Base-by-base conservation (phyloP, 2,797 vertebrate genomes). In the Enteromius afrohamiltoni region DNA sequence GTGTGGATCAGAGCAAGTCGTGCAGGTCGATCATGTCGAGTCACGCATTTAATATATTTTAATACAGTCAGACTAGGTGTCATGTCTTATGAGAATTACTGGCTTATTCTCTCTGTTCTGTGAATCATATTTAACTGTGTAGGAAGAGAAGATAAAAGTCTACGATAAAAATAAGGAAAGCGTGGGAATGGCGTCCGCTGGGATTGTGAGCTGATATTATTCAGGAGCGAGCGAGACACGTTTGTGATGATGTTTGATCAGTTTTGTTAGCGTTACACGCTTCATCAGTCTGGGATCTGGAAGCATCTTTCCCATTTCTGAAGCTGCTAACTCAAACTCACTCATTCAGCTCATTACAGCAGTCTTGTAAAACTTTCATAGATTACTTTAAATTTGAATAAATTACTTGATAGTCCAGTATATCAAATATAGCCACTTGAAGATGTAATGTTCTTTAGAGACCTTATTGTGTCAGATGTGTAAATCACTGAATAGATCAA, bases 91-190 rank as follows among this genome's bases (percentile, higher is more conserved):
- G 21, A 69, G 67, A 69, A 45, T 69, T 69, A 45, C 6, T 23
- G 67, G 6, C 67, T 69, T 45, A 45, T 69, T 45, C 37, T 69
- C 67, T 69, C 67, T 69, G 67, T 69, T 69, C 67, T 45, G n/a
- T 69, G 67, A 69, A 69, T 45, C 67, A 69, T 69, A 14, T 69
- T 69, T 69, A 45, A 45, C 67, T 45, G 67, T 69, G 67, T 69
- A 45, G 67, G 67, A 69, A 69, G 67, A 45, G 6, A 42, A 69
- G 67, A 45, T 69, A 69, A 69, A 69, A 69, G 37, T 69, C 37
- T 45, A 69, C 8, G n/a, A 69, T 69, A 45, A 42, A 42, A 45
- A 69, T 69, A 69, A 69, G 40, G 37, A 14, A 45, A 42, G 67
- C 11, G 65, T 68, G 65, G 65, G 65, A 68, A 68, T 34, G 10